A percentile compares a stretch with the other conserved stretches of the same genome.
Conservation (phyloP, 1,140 invertebrate genomes). For the Proctacanthus coquilletti region DNA sequence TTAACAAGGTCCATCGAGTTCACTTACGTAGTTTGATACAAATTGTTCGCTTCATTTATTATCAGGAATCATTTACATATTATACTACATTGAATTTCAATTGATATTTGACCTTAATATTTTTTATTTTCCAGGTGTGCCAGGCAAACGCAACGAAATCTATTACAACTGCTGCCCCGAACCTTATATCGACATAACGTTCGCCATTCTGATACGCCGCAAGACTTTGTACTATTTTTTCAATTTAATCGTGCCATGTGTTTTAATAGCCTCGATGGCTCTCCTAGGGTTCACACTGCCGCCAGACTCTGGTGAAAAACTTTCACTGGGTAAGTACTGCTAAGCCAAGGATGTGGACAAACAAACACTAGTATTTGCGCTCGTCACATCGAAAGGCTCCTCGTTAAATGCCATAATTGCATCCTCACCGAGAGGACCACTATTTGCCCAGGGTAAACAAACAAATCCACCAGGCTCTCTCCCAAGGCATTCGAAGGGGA, state of each 20-base stretch:
- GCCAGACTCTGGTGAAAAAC: conserved; percentile 97
- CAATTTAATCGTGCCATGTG: conserved; percentile 98
- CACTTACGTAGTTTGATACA: too few relatives aligned
- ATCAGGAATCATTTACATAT: neutral
- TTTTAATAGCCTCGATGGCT: conserved; percentile 97
- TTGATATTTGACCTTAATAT: too few relatives aligned
- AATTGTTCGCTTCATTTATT: too few relatives aligned
- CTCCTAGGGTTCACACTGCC: conserved; percentile 96
- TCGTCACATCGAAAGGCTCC: too few relatives aligned
- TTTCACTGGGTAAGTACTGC: conserved; percentile 91
- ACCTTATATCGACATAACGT: conserved; percentile 96
- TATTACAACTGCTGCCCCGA: conserved; percentile 90
- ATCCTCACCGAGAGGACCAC: too few relatives aligned
- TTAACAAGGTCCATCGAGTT: too few relatives aligned
- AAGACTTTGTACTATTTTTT: conserved; percentile 99
- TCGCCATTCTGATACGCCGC: conserved; percentile 92
- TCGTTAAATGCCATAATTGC: too few relatives aligned
- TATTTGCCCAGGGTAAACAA: too few relatives aligned
- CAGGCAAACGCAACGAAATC: conserved; percentile 82
- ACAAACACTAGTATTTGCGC: too few relatives aligned
- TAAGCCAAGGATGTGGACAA: too few relatives aligned
- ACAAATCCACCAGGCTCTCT: too few relatives aligned
- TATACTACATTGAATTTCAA: neutral
- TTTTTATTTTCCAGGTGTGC: conserved; percentile 50
- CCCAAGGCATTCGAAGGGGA: too few relatives aligned